Conservation (phyloP, 2,888 invertebrate genomes). For the Sarcophaga rosellei region DNA sequence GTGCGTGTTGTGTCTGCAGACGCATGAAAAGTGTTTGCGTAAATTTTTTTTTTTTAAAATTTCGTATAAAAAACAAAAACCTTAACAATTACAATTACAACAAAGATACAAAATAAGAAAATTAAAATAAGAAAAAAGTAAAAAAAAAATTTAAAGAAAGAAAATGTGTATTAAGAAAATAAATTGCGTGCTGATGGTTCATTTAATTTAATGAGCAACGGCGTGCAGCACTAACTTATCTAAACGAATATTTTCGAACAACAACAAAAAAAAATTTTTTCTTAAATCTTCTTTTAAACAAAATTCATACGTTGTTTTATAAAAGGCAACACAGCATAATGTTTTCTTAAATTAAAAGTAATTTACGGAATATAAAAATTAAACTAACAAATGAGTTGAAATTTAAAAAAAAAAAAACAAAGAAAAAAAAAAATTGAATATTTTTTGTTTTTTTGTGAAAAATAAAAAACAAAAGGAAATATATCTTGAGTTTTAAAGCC, state of each 20-base stretch:
- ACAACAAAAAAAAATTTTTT: slow-evolving; percentile 24
- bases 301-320: slow-evolving; percentile 7
- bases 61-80: slow-evolving; percentile 27
- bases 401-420: slow-evolving; percentile 22
- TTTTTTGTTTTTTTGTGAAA: background rate
- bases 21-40: slow-evolving; percentile 60
- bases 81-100: slow-evolving; percentile 40
- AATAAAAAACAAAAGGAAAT: slow-evolving; percentile 1
- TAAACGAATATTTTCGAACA: slow-evolving; percentile 76
- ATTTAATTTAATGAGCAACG: slow-evolving; percentile 81
- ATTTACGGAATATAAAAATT: slow-evolving; percentile 60
- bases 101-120: background rate
- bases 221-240: slow-evolving; percentile 75
- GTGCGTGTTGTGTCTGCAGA: slow-evolving; percentile 54
- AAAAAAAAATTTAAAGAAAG: slow-evolving; percentile 12
- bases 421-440: slow-evolving; percentile 34
- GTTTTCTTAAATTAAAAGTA: slow-evolving; percentile 65
- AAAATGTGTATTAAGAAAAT: slow-evolving; percentile 70
- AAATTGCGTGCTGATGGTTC: slow-evolving; percentile 81
- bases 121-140: slow-evolving; percentile 9
- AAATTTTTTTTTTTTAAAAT: slow-evolving; percentile 49
- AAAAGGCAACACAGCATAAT: slow-evolving; percentile 23
- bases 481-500: slow-evolving; percentile 21
- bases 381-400: slow-evolving; percentile 48
- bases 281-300: slow-evolving; percentile 8